Evolutionary conservation across 1,140 invertebrate species (phyloP).

Genomic region (Microplitis demolitor): DNA sequence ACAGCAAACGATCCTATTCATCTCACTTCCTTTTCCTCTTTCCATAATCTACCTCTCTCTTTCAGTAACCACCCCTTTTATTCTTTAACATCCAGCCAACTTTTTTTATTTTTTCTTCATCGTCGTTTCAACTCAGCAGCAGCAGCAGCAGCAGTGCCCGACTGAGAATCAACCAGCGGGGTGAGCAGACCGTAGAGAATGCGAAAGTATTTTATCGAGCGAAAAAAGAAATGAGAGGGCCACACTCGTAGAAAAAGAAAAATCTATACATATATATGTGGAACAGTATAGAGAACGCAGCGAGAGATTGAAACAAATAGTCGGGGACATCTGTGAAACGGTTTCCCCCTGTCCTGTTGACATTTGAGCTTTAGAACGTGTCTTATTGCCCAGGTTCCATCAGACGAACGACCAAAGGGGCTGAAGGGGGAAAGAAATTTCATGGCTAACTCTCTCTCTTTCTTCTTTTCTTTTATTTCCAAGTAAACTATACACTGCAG

Average conservation of each 20-base stretch:
- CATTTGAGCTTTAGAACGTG: constrained; percentile 35
- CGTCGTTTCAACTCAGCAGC: constrained; percentile 13
- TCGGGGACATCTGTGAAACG: constrained; percentile 21
- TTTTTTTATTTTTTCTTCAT: neutral
- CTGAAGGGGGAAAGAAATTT: constrained; percentile 12
- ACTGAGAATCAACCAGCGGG: constrained; percentile 17
- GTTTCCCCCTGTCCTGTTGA: constrained; percentile 26
- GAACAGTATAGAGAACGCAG: neutral
- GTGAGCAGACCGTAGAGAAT: neutral
- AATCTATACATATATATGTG: neutral
- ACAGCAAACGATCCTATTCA: constrained; percentile 24
- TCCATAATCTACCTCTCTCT: too few relatives aligned
- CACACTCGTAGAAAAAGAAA: neutral
- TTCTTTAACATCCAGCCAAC: constrained; percentile 11
- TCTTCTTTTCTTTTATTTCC: too few relatives aligned
- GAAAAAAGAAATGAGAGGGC: constrained; percentile 1
- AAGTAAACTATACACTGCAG: neutral
- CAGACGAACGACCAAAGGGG: neutral
- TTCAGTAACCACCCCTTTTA: neutral
- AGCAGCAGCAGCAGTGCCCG: neutral
- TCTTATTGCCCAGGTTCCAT: constrained; percentile 23
- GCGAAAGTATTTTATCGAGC: constrained; percentile 8
- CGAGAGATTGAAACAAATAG: constrained; percentile 28
- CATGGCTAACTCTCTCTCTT: neutral
- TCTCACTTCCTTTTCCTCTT: neutral